Conservation (phyloP, 2,797 vertebrate genomes). For the Dermochelys coriacea region DNA sequence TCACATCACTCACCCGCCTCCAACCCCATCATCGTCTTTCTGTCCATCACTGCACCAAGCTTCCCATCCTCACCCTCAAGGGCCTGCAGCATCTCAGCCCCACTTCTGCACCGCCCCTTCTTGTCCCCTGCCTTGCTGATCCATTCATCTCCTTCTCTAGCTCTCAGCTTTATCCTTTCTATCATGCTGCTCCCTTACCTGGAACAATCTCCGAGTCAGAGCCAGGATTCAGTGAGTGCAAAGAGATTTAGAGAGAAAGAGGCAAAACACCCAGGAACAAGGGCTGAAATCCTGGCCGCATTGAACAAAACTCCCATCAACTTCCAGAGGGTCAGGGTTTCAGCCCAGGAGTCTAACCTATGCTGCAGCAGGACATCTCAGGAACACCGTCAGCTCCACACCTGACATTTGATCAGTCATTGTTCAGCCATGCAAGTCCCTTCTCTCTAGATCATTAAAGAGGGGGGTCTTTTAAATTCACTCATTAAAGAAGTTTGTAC, state of each 20-base stretch:
- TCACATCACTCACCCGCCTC: not conserved
- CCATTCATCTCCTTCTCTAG: not conserved
- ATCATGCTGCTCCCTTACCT: not conserved
- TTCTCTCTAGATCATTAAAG: not conserved
- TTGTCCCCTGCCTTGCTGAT: not conserved
- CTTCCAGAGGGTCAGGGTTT: not conserved
- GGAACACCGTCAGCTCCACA: not conserved
- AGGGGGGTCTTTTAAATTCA: conserved; percentile 1
- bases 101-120: not conserved
- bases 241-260: not conserved
- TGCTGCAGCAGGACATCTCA: not conserved
- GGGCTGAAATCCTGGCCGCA: not conserved
- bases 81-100: not conserved
- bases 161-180: not conserved
- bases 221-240: not conserved
- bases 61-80: not conserved
- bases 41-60: not conserved
- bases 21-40: not conserved
- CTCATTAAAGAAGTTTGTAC: conserved; percentile 26
- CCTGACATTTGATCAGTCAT: not conserved
- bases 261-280: not conserved
- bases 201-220: not conserved
- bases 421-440: not conserved
- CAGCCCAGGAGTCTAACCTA: not conserved
- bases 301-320: not conserved